Evolutionary conservation across 1,140 invertebrate genomes (phyloP).

Genomic region (Hylyphantes graminicola): DNA sequence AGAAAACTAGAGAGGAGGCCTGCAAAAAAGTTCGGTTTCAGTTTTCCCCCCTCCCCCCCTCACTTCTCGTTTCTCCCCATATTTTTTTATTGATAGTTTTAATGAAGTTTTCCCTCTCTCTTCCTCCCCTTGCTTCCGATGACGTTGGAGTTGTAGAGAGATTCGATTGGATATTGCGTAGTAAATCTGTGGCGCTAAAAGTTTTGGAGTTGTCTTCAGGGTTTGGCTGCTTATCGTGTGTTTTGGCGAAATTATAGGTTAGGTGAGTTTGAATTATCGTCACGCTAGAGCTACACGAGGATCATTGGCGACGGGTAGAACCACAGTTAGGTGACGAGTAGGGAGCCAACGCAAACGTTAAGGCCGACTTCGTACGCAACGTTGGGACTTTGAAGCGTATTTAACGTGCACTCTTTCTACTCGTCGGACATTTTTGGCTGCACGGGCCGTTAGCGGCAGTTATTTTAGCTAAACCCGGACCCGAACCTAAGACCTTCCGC

Average conservation of each 20-base stretch:
- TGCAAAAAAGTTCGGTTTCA: conserved; percentile 47
- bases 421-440: no score
- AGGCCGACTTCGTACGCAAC: no score
- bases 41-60: background rate
- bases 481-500: no score
- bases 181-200: conserved; percentile 35
- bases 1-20: conserved; percentile 21
- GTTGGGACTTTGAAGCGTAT: no score
- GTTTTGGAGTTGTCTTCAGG: background rate
- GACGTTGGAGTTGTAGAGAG: conserved; percentile 26
- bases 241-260: conserved; percentile 4
- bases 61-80: background rate
- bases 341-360: no score
- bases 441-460: no score
- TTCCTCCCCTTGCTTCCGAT: conserved; percentile 45
- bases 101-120: conserved; percentile 37
- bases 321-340: no score
- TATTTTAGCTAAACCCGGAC: no score
- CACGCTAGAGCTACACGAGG: no score
- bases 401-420: no score
- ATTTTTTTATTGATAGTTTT: conserved; percentile 55
- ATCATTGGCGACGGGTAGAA: no score
- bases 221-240: conserved; percentile 16
- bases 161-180: conserved; percentile 25
- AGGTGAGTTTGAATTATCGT: no score